These are phyloP conservation scores for Chondrosia reniformis DNA, from an alignment of 37 sponge, comb jelly and placozoan genomes.

Conservation along the genomic window DNA sequence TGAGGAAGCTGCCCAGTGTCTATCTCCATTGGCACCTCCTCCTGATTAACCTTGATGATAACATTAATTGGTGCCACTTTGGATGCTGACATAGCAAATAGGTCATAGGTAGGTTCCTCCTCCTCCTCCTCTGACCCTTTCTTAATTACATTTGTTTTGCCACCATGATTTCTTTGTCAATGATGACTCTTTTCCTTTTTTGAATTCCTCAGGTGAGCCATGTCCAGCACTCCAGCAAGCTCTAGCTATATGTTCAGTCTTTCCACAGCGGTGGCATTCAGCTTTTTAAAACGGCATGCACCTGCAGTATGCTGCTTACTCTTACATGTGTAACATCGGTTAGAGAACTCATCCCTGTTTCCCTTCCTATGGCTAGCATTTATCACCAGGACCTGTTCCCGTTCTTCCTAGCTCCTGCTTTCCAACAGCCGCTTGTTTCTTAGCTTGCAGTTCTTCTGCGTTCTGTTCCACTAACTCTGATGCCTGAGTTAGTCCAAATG, in stretches of 20 bases:
- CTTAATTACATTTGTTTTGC: no score
- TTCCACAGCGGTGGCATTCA: not conserved
- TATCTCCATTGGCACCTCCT: not conserved
- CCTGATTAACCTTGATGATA: not conserved
- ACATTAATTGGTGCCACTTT: not conserved
- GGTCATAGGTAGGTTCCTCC: not conserved
- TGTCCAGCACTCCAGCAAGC: not conserved
- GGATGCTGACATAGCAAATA: not conserved
- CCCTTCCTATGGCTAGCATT: not conserved
- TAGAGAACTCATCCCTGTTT: not conserved
- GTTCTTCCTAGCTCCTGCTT: not conserved
- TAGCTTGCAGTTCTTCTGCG: not conserved
- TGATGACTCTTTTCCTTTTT: no score
- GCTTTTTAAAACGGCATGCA: not conserved
- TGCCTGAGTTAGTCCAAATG: slow-evolving; percentile 18
- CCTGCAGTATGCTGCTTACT: not conserved
- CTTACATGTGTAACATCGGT: slow-evolving; percentile 9
- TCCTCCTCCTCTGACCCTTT: not conserved
- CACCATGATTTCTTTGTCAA: no score
- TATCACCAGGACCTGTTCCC: no score
- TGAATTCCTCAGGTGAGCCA: no score
- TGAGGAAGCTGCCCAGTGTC: slow-evolving; percentile 17
- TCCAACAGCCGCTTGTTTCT: no score
- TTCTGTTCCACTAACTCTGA: slow-evolving; percentile 18
- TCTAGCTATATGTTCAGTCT: not conserved